Conservation (phyloP, 2,888 invertebrate species). For the Heliothis peltigera region DNA sequence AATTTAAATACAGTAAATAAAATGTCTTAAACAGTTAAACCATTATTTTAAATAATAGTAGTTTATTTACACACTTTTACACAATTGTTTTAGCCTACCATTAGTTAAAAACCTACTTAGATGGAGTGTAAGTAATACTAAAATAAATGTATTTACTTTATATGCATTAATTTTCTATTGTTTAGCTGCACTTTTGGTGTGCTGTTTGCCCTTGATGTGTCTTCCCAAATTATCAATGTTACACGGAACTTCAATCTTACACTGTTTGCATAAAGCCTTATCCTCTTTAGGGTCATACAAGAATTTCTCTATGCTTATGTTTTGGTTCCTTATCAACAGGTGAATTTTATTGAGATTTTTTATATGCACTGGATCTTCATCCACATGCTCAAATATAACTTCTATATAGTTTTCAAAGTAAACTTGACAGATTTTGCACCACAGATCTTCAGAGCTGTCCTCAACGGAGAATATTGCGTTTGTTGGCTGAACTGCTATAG, state of each 20-base stretch:
- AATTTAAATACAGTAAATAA: too few relatives aligned
- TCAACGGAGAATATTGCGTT: constrained; percentile 77
- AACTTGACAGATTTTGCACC: constrained; percentile 76
- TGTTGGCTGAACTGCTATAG: constrained; percentile 72
- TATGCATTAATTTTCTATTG: background rate
- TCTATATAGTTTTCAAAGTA: constrained; percentile 75
- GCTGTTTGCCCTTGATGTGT: constrained; percentile 70
- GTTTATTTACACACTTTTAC: too few relatives aligned
- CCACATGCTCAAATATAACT: constrained; percentile 72
- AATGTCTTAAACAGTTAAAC: too few relatives aligned
- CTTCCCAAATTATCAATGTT: constrained; percentile 71
- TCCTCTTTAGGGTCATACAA: constrained; percentile 71
- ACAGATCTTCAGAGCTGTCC: constrained; percentile 67
- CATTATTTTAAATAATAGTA: too few relatives aligned
- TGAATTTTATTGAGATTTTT: constrained; percentile 64
- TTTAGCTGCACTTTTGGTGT: constrained; percentile 25
- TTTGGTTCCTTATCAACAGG: constrained; percentile 67
- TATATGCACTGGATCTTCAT: constrained; percentile 65
- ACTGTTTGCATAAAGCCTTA: constrained; percentile 70
- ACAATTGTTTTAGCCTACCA: too few relatives aligned
- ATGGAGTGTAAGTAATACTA: too few relatives aligned
- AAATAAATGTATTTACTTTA: background rate
- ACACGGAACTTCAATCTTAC: constrained; percentile 69
- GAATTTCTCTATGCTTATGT: constrained; percentile 72
- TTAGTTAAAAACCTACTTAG: too few relatives aligned